These are phyloP conservation scores for Alexandromys fortis DNA, from an alignment of 2,113 vertebrate species.

Conservation along the genomic window DNA sequence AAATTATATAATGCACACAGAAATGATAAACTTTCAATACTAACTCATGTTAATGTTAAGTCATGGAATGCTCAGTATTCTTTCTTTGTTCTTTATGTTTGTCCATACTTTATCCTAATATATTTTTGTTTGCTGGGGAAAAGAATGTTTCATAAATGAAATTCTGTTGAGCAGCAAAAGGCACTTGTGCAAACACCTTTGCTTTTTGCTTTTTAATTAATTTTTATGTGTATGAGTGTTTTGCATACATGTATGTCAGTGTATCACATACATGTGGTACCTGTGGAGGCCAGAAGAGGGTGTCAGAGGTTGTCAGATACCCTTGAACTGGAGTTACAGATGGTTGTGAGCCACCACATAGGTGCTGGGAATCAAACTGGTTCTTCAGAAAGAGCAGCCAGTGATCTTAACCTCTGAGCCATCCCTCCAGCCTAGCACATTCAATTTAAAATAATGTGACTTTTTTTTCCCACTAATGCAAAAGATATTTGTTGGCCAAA, in stretches of 20 bases:
- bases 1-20: not conserved
- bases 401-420: not conserved
- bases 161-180: conserved; percentile 22
- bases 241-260: too few relatives aligned
- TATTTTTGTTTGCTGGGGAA: not conserved
- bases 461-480: not conserved
- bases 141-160: not conserved
- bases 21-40: not conserved
- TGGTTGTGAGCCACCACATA: not conserved
- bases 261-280: too few relatives aligned
- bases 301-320: too few relatives aligned
- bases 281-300: not conserved
- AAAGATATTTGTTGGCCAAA: not conserved
- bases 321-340: not conserved
- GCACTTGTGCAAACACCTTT: not conserved
- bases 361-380: not conserved
- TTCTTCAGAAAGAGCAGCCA: not conserved
- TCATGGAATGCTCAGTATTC: not conserved
- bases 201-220: too few relatives aligned
- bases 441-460: conserved; percentile 11
- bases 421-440: not conserved
- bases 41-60: not conserved
- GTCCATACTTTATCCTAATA: conserved; percentile 19
- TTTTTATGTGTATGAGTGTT: not conserved
- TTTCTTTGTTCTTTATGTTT: not conserved